These are phyloP conservation scores for Linnaemya tessellans DNA, from an alignment of 2,888 invertebrate genomes.

Conservation along the genomic window DNA sequence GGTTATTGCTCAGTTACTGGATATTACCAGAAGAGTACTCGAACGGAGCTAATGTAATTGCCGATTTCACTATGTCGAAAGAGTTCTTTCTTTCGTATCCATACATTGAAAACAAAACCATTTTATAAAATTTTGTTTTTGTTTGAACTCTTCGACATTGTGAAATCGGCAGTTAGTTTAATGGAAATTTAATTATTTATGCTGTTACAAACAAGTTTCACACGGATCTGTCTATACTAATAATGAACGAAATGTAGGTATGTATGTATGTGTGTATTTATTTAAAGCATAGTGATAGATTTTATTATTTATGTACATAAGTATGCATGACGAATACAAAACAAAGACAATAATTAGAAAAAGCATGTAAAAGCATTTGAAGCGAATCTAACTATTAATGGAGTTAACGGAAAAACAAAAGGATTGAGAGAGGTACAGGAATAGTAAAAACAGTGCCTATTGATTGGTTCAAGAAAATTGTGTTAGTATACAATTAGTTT, in stretches of 20 bases:
- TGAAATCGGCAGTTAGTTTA: too few species aligned
- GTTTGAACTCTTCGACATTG: background rate
- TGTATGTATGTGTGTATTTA: background rate
- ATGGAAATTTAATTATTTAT: background rate
- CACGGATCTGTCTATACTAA: background rate
- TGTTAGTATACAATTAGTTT: slow-evolving; percentile 63
- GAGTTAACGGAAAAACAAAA: background rate
- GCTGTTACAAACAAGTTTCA: background rate
- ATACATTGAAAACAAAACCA: too few species aligned
- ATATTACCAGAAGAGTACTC: too few species aligned
- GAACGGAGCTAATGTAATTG: too few species aligned
- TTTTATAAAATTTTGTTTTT: too few species aligned
- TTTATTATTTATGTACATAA: background rate
- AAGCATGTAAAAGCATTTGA: slow-evolving; percentile 39
- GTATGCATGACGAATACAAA: background rate
- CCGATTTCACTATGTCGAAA: too few species aligned
- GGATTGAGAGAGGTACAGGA: background rate
- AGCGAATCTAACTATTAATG: slow-evolving; percentile 18
- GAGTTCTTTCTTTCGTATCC: too few species aligned
- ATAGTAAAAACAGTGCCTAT: slow-evolving; percentile 27
- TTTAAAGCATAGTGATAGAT: background rate
- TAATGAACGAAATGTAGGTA: too few species aligned
- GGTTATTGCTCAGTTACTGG: too few species aligned
- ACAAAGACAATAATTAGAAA: background rate
- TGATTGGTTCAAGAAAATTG: slow-evolving; percentile 6